Conservation (phyloP, 1,140 invertebrate genomes). For the Cataglyphis hispanica region DNA sequence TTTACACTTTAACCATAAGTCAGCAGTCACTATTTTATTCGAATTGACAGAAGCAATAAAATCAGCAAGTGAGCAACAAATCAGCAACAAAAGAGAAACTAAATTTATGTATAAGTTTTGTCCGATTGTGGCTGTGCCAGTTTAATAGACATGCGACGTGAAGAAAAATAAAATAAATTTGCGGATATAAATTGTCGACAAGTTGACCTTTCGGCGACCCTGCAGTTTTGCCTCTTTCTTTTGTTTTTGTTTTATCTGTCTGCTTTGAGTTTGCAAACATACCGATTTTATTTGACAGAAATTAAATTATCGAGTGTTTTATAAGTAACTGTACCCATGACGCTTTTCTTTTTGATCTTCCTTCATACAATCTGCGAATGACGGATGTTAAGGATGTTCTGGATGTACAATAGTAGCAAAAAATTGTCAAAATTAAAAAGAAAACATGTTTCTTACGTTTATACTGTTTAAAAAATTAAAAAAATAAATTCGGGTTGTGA, state of each 20-base stretch:
- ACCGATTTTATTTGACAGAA: slow-evolving; percentile 42
- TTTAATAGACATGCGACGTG: neutral
- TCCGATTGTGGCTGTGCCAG: neutral
- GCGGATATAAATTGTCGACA: slow-evolving; percentile 48
- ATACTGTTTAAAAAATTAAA: no score
- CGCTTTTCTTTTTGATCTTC: neutral
- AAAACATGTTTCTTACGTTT: no score
- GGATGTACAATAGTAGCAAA: no score
- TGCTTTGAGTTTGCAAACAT: neutral
- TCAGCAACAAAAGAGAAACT: neutral
- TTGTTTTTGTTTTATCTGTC: neutral
- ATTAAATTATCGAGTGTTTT: slow-evolving; percentile 25
- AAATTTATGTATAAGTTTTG: neutral
- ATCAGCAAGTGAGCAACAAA: neutral
- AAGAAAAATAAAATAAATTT: slow-evolving; percentile 52
- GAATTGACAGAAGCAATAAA: neutral
- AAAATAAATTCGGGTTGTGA: no score
- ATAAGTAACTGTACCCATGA: slow-evolving; percentile 5
- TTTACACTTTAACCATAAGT: neutral
- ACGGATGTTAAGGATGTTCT: no score
- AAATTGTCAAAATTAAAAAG: no score
- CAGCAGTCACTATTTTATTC: neutral
- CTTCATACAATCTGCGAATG: neutral
- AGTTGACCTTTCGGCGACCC: slow-evolving; percentile 59
- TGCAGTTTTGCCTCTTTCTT: neutral